Evolutionary conservation across 30 jellyfish, hydroid and myxozoan species (phyloP).

Genomic region (Pseudorhiza aurosa): DNA sequence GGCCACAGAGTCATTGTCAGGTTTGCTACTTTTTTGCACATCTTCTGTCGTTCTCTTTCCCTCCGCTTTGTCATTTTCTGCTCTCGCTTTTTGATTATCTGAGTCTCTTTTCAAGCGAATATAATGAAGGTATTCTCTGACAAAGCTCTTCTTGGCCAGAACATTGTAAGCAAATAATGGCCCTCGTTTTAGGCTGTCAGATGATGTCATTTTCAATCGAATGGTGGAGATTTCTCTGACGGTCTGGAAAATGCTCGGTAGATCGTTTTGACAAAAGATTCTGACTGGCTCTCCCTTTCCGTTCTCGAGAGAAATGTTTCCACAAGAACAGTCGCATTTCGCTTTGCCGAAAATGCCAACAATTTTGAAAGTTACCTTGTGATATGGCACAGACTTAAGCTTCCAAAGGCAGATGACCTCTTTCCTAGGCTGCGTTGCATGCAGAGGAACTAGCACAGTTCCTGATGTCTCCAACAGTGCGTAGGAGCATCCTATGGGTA

Average conservation of each 20-base stretch:
- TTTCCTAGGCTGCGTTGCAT: not conserved
- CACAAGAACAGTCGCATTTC: slow-evolving; percentile 50
- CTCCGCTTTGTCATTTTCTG: too few relatives aligned
- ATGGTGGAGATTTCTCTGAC: not conserved
- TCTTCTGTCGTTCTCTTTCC: not conserved
- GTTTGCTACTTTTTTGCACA: not conserved
- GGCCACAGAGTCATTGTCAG: slow-evolving; percentile 30
- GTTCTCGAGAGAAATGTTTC: not conserved
- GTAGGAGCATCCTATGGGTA: slow-evolving; percentile 7
- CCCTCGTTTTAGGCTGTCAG: not conserved
- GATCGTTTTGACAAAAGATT: slow-evolving; percentile 10
- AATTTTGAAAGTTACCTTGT: not conserved
- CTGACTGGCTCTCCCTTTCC: not conserved
- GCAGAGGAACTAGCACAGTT: not conserved
- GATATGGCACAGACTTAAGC: not conserved
- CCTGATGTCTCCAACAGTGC: not conserved
- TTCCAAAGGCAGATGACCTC: slow-evolving; percentile 21
- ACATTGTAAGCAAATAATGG: not conserved
- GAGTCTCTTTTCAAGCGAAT: slow-evolving; percentile 4
- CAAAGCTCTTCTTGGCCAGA: not conserved
- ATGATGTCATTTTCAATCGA: not conserved
- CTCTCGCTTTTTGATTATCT: not conserved
- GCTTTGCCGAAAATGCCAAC: not conserved
- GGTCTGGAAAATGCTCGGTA: slow-evolving; percentile 6
- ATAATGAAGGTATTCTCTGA: not conserved